phyloP scores from a whole-genome alignment of 2,797 vertebrate species.

The Platalea minor region DNA sequence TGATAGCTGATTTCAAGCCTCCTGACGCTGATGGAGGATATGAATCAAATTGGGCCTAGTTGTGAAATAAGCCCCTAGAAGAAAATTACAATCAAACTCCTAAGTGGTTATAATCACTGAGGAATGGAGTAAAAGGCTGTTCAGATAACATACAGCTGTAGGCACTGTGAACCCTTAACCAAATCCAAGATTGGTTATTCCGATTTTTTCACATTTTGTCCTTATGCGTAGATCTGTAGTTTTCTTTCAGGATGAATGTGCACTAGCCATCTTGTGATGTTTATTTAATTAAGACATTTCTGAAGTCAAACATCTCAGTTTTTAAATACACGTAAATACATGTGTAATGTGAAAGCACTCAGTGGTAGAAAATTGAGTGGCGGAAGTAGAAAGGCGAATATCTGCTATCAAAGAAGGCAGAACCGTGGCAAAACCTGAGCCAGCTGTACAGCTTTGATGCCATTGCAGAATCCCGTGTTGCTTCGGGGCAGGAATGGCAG shows the following conservation, averaged over 20 bases:
- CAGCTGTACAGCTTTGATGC: not conserved
- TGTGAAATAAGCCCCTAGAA: constrained; percentile 58
- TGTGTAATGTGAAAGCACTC: not conserved
- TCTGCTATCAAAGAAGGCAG: not conserved
- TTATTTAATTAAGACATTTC: not conserved
- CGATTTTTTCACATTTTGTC: not conserved
- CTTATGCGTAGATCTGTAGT: not conserved
- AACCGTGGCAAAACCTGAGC: not conserved
- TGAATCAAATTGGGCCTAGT: constrained; percentile 53
- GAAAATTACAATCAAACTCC: constrained; percentile 56
- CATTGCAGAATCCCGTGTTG: fast-evolving
- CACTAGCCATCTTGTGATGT: not conserved
- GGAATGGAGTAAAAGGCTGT: constrained; percentile 7
- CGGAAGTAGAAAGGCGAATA: not conserved
- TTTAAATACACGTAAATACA: not conserved
- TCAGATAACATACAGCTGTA: constrained; percentile 31
- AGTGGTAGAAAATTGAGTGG: not conserved
- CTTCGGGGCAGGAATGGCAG: not conserved
- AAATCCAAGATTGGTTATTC: not conserved
- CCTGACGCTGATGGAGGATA: constrained; percentile 35
- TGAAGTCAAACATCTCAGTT: not conserved
- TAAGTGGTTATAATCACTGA: constrained; percentile 19
- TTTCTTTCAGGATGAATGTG: not conserved
- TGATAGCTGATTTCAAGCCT: constrained; percentile 53
- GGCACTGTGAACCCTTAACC: not conserved